A percentile compares a stretch with the other conserved stretches of the same genome.
Conservation (phyloP, 2,888 invertebrate genomes). For the Unio delphinus region DNA sequence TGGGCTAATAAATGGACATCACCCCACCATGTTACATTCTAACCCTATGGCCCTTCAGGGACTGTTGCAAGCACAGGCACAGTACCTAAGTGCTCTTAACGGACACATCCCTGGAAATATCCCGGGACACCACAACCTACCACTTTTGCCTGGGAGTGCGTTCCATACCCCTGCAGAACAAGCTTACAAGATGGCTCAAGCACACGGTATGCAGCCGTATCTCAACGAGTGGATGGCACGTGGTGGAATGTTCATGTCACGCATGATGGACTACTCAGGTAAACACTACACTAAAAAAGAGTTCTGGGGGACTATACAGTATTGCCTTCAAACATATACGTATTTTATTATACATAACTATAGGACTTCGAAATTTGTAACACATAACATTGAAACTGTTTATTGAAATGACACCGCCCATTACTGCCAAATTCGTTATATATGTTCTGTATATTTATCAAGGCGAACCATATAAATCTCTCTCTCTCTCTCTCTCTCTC, state of each 20-base stretch:
- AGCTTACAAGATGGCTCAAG: conserved; percentile 57
- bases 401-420: too few species aligned
- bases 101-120: conserved; percentile 35
- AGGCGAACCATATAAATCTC: too few species aligned
- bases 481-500: too few species aligned
- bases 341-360: neutral
- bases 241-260: conserved; percentile 92
- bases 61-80: conserved; percentile 42
- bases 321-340: neutral
- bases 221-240: conserved; percentile 89
- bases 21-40: conserved; percentile 36
- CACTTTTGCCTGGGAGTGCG: conserved; percentile 57
- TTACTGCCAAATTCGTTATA: too few species aligned
- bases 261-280: conserved; percentile 72
- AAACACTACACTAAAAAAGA: conserved; percentile 12
- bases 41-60: conserved; percentile 42
- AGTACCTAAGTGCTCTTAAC: conserved; percentile 38
- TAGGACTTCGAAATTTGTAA: neutral
- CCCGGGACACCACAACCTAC: conserved; percentile 25
- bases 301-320: neutral
- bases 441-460: too few species aligned
- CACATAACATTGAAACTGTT: too few species aligned
- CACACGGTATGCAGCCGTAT: conserved; percentile 44
- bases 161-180: conserved; percentile 65
- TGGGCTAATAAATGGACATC: conserved; percentile 51